Conservation (phyloP, 1,140 invertebrate genomes). For the Ruditapes philippinarum region DNA sequence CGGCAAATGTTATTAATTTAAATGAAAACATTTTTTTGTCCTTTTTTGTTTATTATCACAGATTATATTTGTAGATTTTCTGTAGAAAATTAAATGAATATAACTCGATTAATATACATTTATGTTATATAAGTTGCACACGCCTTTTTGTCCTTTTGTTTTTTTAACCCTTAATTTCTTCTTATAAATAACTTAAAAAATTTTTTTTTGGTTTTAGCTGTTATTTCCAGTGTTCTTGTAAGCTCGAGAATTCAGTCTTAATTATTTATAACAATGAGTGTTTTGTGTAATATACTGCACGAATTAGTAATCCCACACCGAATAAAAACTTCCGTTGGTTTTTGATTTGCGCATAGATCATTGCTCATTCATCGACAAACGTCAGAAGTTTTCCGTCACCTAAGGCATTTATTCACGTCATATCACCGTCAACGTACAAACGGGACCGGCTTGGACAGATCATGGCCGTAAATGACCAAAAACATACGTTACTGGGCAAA, state of each 20-base stretch:
- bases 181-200: background rate
- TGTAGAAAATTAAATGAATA: no score
- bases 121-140: slow-evolving; percentile 1
- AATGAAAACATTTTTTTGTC: slow-evolving; percentile 5
- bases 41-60: background rate
- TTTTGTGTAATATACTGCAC: slow-evolving; percentile 5
- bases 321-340: slow-evolving; percentile 48
- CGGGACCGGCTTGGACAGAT: slow-evolving; percentile 21
- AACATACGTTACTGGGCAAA: background rate
- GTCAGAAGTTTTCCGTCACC: slow-evolving; percentile 30
- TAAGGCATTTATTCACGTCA: slow-evolving; percentile 3
- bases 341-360: slow-evolving; percentile 2
- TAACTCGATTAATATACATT: background rate
- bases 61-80: background rate
- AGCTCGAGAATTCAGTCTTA: background rate
- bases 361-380: slow-evolving; percentile 32
- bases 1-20: background rate
- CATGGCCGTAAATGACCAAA: slow-evolving; percentile 8
- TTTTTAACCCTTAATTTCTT: background rate
- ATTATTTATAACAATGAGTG: background rate
- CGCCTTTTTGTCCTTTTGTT: background rate
- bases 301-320: slow-evolving; percentile 4
- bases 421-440: background rate
- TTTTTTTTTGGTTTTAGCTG: background rate
- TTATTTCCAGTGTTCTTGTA: background rate